These are phyloP conservation scores for Lepeophtheirus salmonis DNA, from an alignment of 1,140 invertebrate species.

Conservation along the genomic window DNA sequence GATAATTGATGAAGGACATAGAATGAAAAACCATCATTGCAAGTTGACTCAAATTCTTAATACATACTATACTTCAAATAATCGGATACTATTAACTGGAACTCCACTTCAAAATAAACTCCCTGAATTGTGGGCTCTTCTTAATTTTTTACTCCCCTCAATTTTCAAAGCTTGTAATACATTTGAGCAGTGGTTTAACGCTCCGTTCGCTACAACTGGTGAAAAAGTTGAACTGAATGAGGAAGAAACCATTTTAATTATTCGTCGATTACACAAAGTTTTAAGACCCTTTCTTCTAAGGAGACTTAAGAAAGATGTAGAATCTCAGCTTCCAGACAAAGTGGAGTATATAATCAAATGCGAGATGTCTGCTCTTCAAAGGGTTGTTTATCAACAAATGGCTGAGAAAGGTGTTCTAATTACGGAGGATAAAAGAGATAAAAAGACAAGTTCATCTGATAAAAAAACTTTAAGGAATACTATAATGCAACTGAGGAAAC, in stretches of 20 bases:
- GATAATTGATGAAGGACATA: conserved; percentile 98
- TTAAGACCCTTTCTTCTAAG: conserved; percentile 84
- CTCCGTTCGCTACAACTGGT: conserved; percentile 92
- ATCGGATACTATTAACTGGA: conserved; percentile 81
- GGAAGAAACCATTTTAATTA: conserved; percentile 98
- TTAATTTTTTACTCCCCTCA: conserved; percentile 90
- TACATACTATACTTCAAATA: conserved; percentile 84
- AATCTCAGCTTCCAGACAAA: conserved; percentile 94
- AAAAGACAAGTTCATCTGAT: conserved; percentile 72
- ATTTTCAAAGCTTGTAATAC: conserved; percentile 96
- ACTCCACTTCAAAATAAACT: conserved; percentile 97
- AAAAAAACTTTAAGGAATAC: conserved; percentile 99
- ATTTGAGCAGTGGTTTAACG: conserved; percentile 99
- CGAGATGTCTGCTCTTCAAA: conserved; percentile 90
- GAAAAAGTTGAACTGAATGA: conserved; percentile 96
- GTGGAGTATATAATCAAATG: conserved; percentile 98
- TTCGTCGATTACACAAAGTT: conserved; percentile 95
- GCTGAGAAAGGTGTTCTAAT: conserved; percentile 81
- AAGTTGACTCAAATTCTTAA: conserved; percentile 84
- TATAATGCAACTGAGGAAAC: conserved; percentile 88
- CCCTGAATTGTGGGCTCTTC: conserved; percentile 93
- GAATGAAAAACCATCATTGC: conserved; percentile 99
- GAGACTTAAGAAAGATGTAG: conserved; percentile 93
- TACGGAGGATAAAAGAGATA: conserved; percentile 81
- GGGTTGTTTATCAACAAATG: conserved; percentile 85